Percentiles rank a stretch among this genome's conserved stretches.
These are phyloP conservation scores for Scaptomyza cyrtandrae DNA, from an alignment of 2,888 invertebrate species.

Conservation along the genomic window DNA sequence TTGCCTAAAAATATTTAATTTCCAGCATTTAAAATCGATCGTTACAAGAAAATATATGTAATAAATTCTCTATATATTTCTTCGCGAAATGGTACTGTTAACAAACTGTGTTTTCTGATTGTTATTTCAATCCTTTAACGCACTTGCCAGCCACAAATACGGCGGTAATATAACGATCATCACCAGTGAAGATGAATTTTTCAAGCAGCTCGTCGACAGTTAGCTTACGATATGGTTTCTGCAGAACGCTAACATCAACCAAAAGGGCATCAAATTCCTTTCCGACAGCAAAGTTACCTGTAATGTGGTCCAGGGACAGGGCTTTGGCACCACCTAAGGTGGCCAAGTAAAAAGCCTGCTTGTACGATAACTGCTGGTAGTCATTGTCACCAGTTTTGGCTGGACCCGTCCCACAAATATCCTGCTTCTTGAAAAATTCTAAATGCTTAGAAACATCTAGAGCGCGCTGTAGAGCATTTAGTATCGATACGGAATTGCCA, in stretches of 20 bases:
- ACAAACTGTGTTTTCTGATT: background rate
- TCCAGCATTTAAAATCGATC: slow-evolving; percentile 60
- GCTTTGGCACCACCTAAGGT: slow-evolving; percentile 94
- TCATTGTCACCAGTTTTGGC: slow-evolving; percentile 40
- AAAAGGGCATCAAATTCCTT: slow-evolving; percentile 95
- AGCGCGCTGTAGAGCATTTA: slow-evolving; percentile 90
- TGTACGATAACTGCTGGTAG: slow-evolving; percentile 87
- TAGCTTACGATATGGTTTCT: slow-evolving; percentile 86
- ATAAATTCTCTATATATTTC: slow-evolving; percentile 65
- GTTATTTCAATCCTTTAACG: slow-evolving; percentile 82
- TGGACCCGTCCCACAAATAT: slow-evolving; percentile 74
- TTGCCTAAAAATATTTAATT: slow-evolving; percentile 39
- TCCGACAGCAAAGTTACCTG: slow-evolving; percentile 92
- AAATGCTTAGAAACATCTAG: slow-evolving; percentile 90
- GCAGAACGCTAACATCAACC: slow-evolving; percentile 88
- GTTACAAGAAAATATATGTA: slow-evolving; percentile 32
- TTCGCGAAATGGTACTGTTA: slow-evolving; percentile 50
- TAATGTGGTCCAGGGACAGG: slow-evolving; percentile 88
- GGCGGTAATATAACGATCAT: slow-evolving; percentile 91
- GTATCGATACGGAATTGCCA: slow-evolving; percentile 90
- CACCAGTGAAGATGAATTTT: slow-evolving; percentile 91
- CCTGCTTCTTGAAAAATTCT: slow-evolving; percentile 85
- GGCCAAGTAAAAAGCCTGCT: slow-evolving; percentile 92
- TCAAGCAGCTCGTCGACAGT: slow-evolving; percentile 88
- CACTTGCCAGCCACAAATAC: slow-evolving; percentile 91